Base-by-base conservation (phyloP, 2,113 vertebrate genomes). In the Eclectus roratus region DNA sequence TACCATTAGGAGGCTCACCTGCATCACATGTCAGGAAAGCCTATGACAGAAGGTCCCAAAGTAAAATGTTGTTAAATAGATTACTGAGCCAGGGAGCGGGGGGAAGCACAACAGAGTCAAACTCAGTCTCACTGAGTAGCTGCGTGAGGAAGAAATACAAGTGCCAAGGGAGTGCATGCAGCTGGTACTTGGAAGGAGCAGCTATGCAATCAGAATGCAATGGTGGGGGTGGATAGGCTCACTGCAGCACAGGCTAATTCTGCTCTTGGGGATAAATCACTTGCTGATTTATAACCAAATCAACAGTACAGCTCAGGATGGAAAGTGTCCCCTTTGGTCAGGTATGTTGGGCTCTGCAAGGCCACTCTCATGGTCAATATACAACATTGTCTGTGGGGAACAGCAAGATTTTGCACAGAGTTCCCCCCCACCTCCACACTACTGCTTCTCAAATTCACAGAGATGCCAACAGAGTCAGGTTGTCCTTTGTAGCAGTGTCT, bases 361-460 rank as follows among this genome's bases (percentile, higher is more conserved):
- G 31, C 19, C 0, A 1, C 13, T 53, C 0, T 0, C 10, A 1
- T 0, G 6, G 47, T 49, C 12, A 8, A 0, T 8, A 21, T 6
- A 35, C n/a, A 0, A 0, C 0, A 18, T 1, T 0, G 0, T 7
- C 17, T 19, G 17, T 10, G 60, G 31, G 37, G 31, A 49, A 24
- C 0, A 6, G 4, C 49, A 27, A 47, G 31, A 58, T 27, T 88
- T 43, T 35, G 47, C 25, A n/a, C 0, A 0, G 33, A 79, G 25
- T 28, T 66, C 25, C 29, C 17, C 3, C 35, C 9, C 39, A 4
- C 18, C 69, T 39, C 44, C 39, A 23, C 21, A 33, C 2, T 1
- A 11, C 19, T 41, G 24, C 55, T 85, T 5, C 63, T 53, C 14
- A 19, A 52, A 73, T 17, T 18, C 44, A 41, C 71, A 41, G 8